These are phyloP conservation scores for Uloborus plumipes DNA, from an alignment of 2,888 invertebrate genomes.

Conservation along the genomic window DNA sequence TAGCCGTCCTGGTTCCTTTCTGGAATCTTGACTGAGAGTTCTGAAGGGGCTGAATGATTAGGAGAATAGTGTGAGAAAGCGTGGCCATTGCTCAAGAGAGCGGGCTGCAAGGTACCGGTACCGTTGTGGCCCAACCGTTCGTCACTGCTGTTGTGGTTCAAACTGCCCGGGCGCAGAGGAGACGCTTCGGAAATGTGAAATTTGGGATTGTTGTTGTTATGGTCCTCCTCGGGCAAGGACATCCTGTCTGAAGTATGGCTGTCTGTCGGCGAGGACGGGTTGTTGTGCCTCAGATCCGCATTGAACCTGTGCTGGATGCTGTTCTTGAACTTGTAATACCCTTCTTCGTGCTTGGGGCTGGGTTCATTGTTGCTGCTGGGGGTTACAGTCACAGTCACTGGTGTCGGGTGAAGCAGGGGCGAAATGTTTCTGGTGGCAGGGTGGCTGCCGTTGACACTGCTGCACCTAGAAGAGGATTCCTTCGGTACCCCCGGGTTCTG, in stretches of 20 bases:
- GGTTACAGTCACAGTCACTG: conserved; percentile 7
- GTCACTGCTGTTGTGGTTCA: neutral
- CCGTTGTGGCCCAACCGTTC: neutral
- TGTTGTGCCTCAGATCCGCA: conserved; percentile 69
- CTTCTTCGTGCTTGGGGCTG: conserved; percentile 60
- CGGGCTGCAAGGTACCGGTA: neutral
- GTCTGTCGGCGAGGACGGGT: conserved; percentile 42
- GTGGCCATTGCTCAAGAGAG: conserved; percentile 16
- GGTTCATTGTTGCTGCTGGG: neutral
- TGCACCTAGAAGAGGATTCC: conserved; percentile 15
- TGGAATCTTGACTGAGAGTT: conserved; percentile 53
- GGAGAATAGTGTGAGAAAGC: conserved; percentile 46
- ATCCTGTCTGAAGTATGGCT: conserved; percentile 39
- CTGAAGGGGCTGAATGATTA: conserved; percentile 15
- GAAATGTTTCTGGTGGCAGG: neutral
- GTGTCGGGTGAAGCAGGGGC: conserved; percentile 6
- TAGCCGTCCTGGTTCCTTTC: conserved; percentile 30
- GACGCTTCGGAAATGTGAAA: conserved; percentile 18
- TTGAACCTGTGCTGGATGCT: conserved; percentile 90
- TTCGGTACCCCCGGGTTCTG: conserved; percentile 64
- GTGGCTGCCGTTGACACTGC: neutral
- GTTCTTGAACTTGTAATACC: conserved; percentile 90
- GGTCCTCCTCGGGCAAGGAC: conserved; percentile 49
- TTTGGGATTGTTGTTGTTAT: conserved; percentile 26
- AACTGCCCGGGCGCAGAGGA: conserved; percentile 13